Base-by-base conservation (phyloP, 2,797 vertebrate genomes). In the Pagetopsis macropterus region DNA sequence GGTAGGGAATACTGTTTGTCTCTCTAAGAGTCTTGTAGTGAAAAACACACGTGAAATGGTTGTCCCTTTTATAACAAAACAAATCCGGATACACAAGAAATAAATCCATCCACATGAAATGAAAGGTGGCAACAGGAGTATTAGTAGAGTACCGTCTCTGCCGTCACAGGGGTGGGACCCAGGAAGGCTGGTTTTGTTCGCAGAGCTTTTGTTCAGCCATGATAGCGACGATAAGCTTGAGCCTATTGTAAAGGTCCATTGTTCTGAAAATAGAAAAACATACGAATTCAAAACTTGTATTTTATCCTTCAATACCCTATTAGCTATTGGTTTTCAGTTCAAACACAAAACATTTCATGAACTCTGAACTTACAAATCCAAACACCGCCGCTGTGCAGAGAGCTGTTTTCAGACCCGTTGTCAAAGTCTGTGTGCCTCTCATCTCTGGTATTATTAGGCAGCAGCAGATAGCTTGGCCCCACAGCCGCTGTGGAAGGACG, bases 291-390 rank as follows among this genome's bases (percentile, higher is more conserved):
- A 13, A 3, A 48, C 49, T 61, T 23, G 44, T 46, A 57, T 33
- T 7, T 11, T 57, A n/a, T 65, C 66, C 23, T 61, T 5, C 4
- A 69, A 44, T 15, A 7, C 14, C 23, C 8, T 33, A 15, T 13
- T 57, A 33, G 16, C 44, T 7, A 51, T 65, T 71, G 71, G 9
- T 43, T 44, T 23, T 54, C 16, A 17, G 6, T 37, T 37, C 33
- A 37, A 3, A 61, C 31, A 51, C 5, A 37, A 37, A 76, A 49
- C 3, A 77, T 75, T 21, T 46, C 21, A n/a, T 46, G 21, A 76
- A 79, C 83, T 84, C 68, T 71, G 43, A 78, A 83, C 56, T 70
- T 33, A 50, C 81, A 87, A n/a, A 76, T 82, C 37, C 71, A 21
- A 80, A 82, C 70, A 68, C 75, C 8, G 73, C 61, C 45, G 51